Conservation (phyloP, 1,140 invertebrate species). For the Drosophila lacteicornis region DNA sequence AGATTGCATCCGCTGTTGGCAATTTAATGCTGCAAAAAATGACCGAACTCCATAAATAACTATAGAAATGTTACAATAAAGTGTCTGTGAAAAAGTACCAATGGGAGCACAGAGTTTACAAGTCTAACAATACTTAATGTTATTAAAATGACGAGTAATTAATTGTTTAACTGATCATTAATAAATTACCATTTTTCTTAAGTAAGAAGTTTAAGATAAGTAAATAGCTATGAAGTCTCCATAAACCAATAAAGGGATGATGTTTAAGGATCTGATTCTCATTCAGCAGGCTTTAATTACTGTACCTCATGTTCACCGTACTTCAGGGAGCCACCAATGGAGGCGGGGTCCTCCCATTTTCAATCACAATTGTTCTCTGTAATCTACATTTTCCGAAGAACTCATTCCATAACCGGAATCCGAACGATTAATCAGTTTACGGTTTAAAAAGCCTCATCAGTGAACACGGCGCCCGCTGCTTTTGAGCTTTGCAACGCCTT, state of each 20-base stretch:
- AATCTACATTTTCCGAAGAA: conserved; percentile 8
- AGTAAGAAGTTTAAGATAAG: too few species aligned
- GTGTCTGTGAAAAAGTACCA: neutral
- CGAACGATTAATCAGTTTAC: conserved; percentile 62
- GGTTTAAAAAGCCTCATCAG: conserved; percentile 67
- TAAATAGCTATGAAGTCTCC: too few species aligned
- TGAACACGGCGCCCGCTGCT: conserved; percentile 38
- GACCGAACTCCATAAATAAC: neutral
- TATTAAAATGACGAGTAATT: neutral
- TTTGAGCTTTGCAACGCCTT: conserved; percentile 66
- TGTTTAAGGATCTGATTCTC: neutral
- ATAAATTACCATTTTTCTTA: too few species aligned
- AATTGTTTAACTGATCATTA: too few species aligned
- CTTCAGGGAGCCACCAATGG: neutral
- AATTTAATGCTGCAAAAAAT: neutral
- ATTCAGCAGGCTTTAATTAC: conserved; percentile 2
- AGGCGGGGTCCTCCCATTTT: too few species aligned
- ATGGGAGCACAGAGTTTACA: too few species aligned
- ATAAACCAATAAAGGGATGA: too few species aligned
- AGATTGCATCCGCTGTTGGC: conserved; percentile 3
- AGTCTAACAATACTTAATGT: neutral
- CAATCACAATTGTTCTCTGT: conserved; percentile 24
- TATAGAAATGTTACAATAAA: neutral
- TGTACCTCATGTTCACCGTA: neutral
- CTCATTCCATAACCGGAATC: conserved; percentile 13